phyloP scores from a whole-genome alignment of 1,140 invertebrate genomes.

The Drosophila bifasciata region DNA sequence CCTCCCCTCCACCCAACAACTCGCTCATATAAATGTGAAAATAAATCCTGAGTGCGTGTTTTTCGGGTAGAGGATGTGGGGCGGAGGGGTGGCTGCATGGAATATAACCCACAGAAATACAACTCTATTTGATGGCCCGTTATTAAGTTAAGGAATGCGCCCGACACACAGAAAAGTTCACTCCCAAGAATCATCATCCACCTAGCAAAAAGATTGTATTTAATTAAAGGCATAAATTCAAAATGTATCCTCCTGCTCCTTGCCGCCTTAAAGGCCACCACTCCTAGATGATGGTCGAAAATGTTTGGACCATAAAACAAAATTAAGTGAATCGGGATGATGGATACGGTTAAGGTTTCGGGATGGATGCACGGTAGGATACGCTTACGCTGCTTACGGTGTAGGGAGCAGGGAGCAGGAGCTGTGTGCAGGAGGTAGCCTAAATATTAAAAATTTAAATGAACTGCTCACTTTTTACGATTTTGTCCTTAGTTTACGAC shows the following conservation, averaged over 20 bases:
- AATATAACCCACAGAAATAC: conserved; percentile 57
- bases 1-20: background rate
- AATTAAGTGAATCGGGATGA: conserved; percentile 58
- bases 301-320: conserved; percentile 62
- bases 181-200: conserved; percentile 47
- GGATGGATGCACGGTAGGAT: conserved; percentile 6
- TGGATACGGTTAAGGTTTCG: conserved; percentile 45
- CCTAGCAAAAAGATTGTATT: conserved; percentile 72
- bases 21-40: conserved; percentile 78
- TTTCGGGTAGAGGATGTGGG: conserved; percentile 37
- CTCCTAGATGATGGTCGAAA: conserved; percentile 49
- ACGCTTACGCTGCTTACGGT: background rate
- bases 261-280: conserved; percentile 5
- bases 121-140: conserved; percentile 76
- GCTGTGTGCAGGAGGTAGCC: conserved; percentile 43
- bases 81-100: background rate
- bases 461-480: conserved; percentile 81
- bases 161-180: conserved; percentile 41
- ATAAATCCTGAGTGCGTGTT: conserved; percentile 82
- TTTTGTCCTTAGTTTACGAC: conserved; percentile 81
- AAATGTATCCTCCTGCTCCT: conserved; percentile 27
- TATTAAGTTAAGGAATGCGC: conserved; percentile 72
- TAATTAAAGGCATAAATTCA: conserved; percentile 82
- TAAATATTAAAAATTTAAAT: conserved; percentile 83
- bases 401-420: conserved; percentile 6